Evolutionary conservation across 37 sponge, comb jelly and placozoan species (phyloP).

Genomic region (Ephydatia muelleri): DNA sequence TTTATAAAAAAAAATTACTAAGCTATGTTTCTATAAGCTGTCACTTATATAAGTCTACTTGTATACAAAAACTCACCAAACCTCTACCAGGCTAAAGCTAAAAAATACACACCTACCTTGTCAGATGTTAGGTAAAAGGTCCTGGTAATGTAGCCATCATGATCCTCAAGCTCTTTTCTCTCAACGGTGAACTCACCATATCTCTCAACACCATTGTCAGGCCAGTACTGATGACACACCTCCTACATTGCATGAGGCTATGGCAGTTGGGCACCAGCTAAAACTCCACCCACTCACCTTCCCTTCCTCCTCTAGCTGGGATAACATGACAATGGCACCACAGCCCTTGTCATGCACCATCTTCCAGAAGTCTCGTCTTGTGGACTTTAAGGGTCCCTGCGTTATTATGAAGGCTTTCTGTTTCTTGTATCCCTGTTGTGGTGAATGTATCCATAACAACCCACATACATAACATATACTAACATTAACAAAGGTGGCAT

Average conservation of each 20-base stretch:
- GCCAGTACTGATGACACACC: slow-evolving; percentile 54
- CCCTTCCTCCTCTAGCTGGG: slow-evolving; percentile 8
- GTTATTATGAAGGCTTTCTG: slow-evolving; percentile 37
- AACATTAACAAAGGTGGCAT: slow-evolving; percentile 31
- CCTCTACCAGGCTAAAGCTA: not conserved
- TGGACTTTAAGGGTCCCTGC: slow-evolving; percentile 19
- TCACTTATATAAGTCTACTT: not conserved
- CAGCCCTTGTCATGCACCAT: slow-evolving; percentile 18
- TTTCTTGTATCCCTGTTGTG: slow-evolving; percentile 27
- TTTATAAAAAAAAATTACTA: too few relatives aligned
- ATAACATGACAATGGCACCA: slow-evolving; percentile 7
- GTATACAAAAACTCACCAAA: not conserved
- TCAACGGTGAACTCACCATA: slow-evolving; percentile 44
- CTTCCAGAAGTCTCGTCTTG: slow-evolving; percentile 39
- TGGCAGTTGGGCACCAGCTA: not conserved
- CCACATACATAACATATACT: not conserved
- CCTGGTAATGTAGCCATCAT: slow-evolving; percentile 30
- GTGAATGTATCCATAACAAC: not conserved
- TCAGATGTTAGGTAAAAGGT: slow-evolving; percentile 27
- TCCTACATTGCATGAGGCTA: not conserved
- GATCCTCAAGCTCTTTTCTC: not conserved
- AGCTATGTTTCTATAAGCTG: too few relatives aligned
- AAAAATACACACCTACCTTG: slow-evolving; percentile 21
- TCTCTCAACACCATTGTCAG: slow-evolving; percentile 9
- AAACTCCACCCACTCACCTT: slow-evolving; percentile 1